A percentile compares a stretch with the other conserved stretches of the same genome.
These are phyloP conservation scores for Ceratina australensis DNA, from an alignment of 1,140 invertebrate species.

Conservation along the genomic window DNA sequence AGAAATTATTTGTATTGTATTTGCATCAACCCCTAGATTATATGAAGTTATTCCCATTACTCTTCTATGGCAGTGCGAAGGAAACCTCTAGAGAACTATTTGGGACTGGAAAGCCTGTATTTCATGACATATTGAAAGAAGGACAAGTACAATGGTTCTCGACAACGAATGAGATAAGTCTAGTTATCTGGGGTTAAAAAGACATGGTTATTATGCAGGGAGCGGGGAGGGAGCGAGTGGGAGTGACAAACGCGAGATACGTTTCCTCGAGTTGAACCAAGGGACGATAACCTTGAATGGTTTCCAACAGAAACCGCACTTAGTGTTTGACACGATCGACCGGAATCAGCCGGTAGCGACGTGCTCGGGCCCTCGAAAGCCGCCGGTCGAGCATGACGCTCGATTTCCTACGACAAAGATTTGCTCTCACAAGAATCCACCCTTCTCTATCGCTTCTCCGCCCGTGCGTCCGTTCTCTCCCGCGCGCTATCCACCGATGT, in stretches of 20 bases:
- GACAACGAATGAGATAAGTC: too few relatives aligned
- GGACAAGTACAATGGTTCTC: too few relatives aligned
- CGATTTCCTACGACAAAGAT: conserved; percentile 71
- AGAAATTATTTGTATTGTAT: too few relatives aligned
- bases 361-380: conserved; percentile 57
- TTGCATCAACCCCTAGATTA: too few relatives aligned
- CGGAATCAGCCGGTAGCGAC: conserved; percentile 59
- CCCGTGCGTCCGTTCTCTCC: not conserved
- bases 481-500: not conserved
- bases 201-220: not conserved
- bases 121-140: too few relatives aligned
- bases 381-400: conserved; percentile 65
- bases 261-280: not conserved
- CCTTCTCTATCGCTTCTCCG: conserved; percentile 12
- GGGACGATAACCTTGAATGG: conserved; percentile 38
- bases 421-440: conserved; percentile 64
- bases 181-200: too few relatives aligned
- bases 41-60: too few relatives aligned
- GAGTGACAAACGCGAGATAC: not conserved
- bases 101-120: too few relatives aligned
- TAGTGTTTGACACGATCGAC: conserved; percentile 66
- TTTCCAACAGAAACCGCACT: conserved; percentile 49
- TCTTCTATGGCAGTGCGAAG: too few relatives aligned
- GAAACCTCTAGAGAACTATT: too few relatives aligned
- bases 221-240: not conserved